phyloP scores from a whole-genome alignment of 2,888 invertebrate species.

The Therioaphis trifolii region DNA sequence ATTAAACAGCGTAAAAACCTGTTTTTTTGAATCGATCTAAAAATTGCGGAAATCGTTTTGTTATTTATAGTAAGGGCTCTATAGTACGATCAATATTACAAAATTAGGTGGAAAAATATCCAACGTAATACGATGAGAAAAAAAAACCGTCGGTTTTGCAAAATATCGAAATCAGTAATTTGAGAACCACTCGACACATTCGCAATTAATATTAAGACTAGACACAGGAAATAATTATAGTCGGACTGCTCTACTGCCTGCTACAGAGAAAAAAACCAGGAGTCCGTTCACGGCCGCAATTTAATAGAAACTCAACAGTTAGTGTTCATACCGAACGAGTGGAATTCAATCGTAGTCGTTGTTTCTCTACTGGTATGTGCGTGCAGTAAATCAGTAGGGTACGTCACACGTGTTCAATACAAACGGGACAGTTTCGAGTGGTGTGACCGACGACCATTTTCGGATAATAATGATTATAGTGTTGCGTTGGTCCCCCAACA shows the following conservation, averaged over 20 bases:
- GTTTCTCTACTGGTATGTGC: background rate
- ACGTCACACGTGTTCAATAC: background rate
- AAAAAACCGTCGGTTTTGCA: background rate
- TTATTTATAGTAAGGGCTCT: too few relatives aligned
- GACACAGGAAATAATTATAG: slow-evolving; percentile 13
- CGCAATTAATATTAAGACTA: slow-evolving; percentile 6
- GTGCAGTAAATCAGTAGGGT: background rate
- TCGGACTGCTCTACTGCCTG: background rate
- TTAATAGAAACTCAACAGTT: slow-evolving; percentile 31
- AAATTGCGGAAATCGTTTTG: too few relatives aligned
- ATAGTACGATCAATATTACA: too few relatives aligned
- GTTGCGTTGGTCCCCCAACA: too few relatives aligned
- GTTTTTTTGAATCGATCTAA: too few relatives aligned
- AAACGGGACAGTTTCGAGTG: slow-evolving; percentile 10
- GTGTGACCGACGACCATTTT: background rate
- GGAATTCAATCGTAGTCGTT: background rate
- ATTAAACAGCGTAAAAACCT: too few relatives aligned
- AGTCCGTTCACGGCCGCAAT: slow-evolving; percentile 25
- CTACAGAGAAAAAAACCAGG: background rate
- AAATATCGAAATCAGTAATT: background rate
- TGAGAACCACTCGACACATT: slow-evolving; percentile 27
- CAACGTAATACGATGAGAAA: background rate
- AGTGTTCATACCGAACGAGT: background rate
- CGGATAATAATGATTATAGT: background rate
- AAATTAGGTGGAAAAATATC: too few relatives aligned